Evolutionary conservation across 2,888 invertebrate genomes (phyloP), one percentile per base, ranked within the genome.

Genomic region (Cybosia mesomella): DNA sequence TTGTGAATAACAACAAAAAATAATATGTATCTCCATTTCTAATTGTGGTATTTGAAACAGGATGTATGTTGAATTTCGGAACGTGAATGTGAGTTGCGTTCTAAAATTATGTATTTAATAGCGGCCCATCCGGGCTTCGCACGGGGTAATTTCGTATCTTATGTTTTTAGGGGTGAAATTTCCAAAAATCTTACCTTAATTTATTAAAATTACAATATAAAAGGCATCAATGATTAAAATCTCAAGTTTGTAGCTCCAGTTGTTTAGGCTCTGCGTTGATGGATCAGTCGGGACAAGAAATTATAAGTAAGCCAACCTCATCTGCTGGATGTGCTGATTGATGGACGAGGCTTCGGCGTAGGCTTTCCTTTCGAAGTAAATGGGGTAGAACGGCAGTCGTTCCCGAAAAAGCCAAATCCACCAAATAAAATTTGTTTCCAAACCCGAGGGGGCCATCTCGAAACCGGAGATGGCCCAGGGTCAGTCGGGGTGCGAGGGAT

Each of bases 1-100:
- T 49, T 53, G 34, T n/a, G 15, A 13, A 57, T 57, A 58, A 55
- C 18, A 63, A 18, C 7, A 32, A 43, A 39, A 60, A 60, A 15
- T 8, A 24, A 39, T 24, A 60, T 39, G 24, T 49, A 53, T 22
- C 7, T 39, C 15, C 36, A 59, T 36, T 15, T 58, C 13, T 59
- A 13, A 22, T 36, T 59, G 36, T 39, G 18, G 59, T 39, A 39
- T 39, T 39, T 39, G 15, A 32, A 32, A 62, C 32, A 53, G 49
- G 61, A 62, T 61, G 43, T 28, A 28, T 2, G 7, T 43, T 55
- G 13, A 13, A 4, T 11, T 15, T 49, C 13, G n/a, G 3, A 4
- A 58, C 2, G 22, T 9, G 24, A 15, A 24, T 2, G 1, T 11
- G 11, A 9, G 55, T 2, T 11, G 4, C 3, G 32, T 10, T 4